A percentile compares a stretch with the other conserved stretches of the same genome.
Conservation (phyloP, 2,113 vertebrate species). For the Triplophysa siluroides region DNA sequence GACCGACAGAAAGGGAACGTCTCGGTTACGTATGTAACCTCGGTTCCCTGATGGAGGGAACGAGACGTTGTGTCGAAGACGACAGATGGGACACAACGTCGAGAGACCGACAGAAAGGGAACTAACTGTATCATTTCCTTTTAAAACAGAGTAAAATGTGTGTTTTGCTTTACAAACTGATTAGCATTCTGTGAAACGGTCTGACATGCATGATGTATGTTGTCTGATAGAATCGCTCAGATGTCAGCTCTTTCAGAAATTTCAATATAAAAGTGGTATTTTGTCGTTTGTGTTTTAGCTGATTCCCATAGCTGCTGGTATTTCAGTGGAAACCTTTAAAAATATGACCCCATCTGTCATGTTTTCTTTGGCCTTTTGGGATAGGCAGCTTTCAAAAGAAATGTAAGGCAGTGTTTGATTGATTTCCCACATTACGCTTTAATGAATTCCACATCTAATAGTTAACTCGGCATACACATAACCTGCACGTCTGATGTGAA, state of each 20-base stretch:
- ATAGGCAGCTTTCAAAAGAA: constrained; percentile 63
- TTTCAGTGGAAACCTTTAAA: constrained; percentile 67
- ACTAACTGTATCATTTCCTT: no score
- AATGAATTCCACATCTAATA: constrained; percentile 63
- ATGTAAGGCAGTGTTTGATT: constrained; percentile 59
- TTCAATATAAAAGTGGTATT: constrained; percentile 62
- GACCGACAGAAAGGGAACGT: no score
- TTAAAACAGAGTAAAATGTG: no score
- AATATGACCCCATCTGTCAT: constrained; percentile 62
- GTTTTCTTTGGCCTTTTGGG: constrained; percentile 70
- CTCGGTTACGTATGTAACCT: no score
- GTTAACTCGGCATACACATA: constrained; percentile 34
- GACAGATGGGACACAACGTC: no score
- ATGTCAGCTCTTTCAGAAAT: constrained; percentile 39
- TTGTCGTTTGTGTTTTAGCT: constrained; percentile 62
- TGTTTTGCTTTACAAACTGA: no score
- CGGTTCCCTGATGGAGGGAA: no score
- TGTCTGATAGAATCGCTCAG: constrained; percentile 54
- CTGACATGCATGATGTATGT: constrained; percentile 21
- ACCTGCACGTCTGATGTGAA: constrained; percentile 28
- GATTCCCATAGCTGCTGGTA: constrained; percentile 67
- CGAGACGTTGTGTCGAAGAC: no score
- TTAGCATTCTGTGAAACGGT: background rate
- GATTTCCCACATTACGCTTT: constrained; percentile 61
- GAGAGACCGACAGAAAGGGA: no score